A percentile compares a stretch with the other conserved stretches of the same genome.
Evolutionary conservation across 2,113 vertebrate species (phyloP).

Genomic region (Platichthys flesus): DNA sequence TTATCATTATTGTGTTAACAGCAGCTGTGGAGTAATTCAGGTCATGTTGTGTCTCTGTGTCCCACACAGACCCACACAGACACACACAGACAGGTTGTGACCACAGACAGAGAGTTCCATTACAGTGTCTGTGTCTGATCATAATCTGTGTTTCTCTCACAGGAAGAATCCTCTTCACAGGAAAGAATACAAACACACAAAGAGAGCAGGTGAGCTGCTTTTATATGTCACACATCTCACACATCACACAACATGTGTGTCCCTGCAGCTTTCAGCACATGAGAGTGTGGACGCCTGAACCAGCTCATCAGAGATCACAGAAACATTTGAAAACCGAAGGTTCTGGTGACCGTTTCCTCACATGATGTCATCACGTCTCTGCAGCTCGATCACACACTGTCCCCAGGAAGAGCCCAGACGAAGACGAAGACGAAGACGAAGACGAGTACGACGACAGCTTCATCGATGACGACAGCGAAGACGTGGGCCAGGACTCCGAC

Average conservation of each 20-base stretch:
- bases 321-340: too few relatives aligned
- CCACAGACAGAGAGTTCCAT: too few relatives aligned
- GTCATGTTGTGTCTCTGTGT: too few relatives aligned
- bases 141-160: constrained; percentile 2
- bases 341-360: too few relatives aligned
- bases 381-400: constrained; percentile 29
- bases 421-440: background rate
- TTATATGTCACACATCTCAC: background rate
- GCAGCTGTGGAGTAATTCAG: too few relatives aligned
- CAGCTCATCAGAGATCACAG: too few relatives aligned
- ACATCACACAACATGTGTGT: too few relatives aligned
- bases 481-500: constrained; percentile 69
- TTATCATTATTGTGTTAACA: too few relatives aligned
- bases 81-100: too few relatives aligned
- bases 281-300: background rate
- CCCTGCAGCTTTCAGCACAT: too few relatives aligned
- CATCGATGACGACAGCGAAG: constrained; percentile 77
- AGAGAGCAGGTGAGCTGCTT: constrained; percentile 45
- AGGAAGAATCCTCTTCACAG: constrained; percentile 83
- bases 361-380: background rate
- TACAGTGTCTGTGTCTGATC: too few relatives aligned
- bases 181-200: constrained; percentile 81
- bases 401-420: background rate
- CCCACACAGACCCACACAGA: background rate
- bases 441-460: constrained; percentile 73